A percentile compares a stretch with the other conserved stretches of the same genome.
Conservation (phyloP, 2,888 invertebrate species). For the Venusia cambrica region DNA sequence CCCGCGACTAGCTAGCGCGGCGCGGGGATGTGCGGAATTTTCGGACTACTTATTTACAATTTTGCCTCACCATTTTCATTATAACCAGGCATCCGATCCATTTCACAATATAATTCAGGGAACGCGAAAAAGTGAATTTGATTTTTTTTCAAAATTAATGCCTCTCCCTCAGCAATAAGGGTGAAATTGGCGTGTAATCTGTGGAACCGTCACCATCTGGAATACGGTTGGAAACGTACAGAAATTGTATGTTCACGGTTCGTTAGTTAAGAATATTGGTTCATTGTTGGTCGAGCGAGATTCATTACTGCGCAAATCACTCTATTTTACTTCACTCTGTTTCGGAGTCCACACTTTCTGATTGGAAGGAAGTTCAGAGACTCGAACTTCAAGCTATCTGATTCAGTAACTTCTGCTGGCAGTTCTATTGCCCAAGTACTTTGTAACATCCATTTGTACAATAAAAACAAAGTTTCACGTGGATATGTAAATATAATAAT, state of each 20-base stretch:
- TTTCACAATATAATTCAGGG: constrained; percentile 27
- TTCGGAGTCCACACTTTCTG: constrained; percentile 3
- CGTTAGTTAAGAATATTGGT: constrained; percentile 63
- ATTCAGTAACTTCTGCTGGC: no score
- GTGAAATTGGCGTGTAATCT: constrained; percentile 60
- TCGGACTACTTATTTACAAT: constrained; percentile 18
- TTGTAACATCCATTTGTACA: no score
- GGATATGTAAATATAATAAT: no score
- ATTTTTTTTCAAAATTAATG: constrained; percentile 41
- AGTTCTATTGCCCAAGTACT: no score
- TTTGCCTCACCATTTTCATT: constrained; percentile 16
- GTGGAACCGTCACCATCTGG: constrained; percentile 64
- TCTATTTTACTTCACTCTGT: constrained; percentile 10
- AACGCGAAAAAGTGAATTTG: constrained; percentile 29
- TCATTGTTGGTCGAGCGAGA: constrained; percentile 50
- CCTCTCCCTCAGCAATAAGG: constrained; percentile 46
- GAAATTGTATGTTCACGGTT: constrained; percentile 59
- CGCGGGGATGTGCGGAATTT: constrained; percentile 6
- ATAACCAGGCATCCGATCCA: constrained; percentile 31
- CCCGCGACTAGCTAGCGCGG: constrained; percentile 1
- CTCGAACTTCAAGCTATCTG: no score
- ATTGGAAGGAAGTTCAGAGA: no score
- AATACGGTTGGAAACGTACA: constrained; percentile 48
- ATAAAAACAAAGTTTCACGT: no score
- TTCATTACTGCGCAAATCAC: constrained; percentile 46